Evolutionary conservation across 2,113 vertebrate species (phyloP).

Genomic region (Mesitornis unicolor): DNA sequence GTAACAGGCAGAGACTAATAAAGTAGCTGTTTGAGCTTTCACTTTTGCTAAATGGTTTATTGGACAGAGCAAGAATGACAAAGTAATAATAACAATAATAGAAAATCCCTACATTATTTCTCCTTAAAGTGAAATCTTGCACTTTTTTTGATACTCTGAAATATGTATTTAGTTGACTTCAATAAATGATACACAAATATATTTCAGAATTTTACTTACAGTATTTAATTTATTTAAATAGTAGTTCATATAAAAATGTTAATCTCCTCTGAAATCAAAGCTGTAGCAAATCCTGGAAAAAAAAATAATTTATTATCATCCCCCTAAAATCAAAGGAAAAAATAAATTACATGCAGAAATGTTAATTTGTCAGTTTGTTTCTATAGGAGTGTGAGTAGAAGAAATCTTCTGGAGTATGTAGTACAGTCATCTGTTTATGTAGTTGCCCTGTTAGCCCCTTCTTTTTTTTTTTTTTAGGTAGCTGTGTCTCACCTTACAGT

Average conservation of each 20-base stretch:
- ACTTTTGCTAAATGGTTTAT: neutral
- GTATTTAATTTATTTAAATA: neutral
- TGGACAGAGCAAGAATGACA: neutral
- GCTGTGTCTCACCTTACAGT: neutral
- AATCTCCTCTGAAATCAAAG: neutral
- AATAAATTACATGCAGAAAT: neutral
- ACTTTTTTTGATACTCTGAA: neutral
- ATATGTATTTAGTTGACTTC: neutral
- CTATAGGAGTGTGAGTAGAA: neutral
- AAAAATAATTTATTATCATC: neutral
- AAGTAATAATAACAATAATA: neutral
- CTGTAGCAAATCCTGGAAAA: neutral
- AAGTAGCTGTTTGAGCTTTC: neutral
- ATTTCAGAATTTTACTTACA: neutral
- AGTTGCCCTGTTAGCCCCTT: neutral
- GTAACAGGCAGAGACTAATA: neutral
- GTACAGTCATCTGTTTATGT: neutral
- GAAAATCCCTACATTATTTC: neutral
- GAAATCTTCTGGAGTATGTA: neutral
- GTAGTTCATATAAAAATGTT: neutral
- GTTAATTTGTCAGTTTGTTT: neutral
- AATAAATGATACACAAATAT: neutral
- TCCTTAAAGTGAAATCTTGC: neutral
- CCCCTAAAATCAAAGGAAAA: fast-evolving
- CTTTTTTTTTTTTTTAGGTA: neutral